A percentile compares a stretch with the other conserved stretches of the same genome.
phyloP scores from a whole-genome alignment of 2,888 invertebrate genomes.

The Hermaeophaga mercurialis region DNA sequence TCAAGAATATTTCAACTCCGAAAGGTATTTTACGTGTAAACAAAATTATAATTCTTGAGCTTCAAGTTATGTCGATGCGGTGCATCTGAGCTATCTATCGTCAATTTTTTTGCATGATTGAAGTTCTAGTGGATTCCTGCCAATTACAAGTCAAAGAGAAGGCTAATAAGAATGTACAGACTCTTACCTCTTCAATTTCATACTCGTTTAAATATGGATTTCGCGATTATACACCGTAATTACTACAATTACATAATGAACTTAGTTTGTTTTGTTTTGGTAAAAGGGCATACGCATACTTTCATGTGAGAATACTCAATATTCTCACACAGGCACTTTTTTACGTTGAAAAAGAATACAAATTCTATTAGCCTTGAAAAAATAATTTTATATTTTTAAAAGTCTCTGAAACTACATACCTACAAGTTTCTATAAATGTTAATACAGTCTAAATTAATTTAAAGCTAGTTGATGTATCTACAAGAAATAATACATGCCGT shows the following conservation, averaged over 20 bases:
- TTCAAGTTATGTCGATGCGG: conserved; percentile 16
- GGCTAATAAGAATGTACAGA: conserved; percentile 29
- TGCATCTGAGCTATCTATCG: conserved; percentile 18
- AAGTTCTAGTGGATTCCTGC: conserved; percentile 21
- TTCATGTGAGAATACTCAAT: conserved; percentile 39
- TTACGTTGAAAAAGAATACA: too few species aligned
- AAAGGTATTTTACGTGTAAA: conserved; percentile 9
- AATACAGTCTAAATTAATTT: neutral
- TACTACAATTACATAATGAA: conserved; percentile 37
- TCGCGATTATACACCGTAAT: conserved; percentile 35
- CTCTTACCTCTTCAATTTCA: conserved; percentile 30
- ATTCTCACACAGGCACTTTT: too few species aligned
- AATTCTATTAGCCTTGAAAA: too few species aligned
- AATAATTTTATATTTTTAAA: too few species aligned
- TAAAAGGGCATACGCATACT: conserved; percentile 32
- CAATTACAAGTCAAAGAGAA: conserved; percentile 24
- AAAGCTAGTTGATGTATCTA: neutral
- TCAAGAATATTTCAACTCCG: neutral
- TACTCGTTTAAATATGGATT: conserved; percentile 35
- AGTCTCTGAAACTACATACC: too few species aligned
- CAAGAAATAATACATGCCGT: neutral
- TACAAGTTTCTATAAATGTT: too few species aligned
- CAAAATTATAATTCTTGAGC: conserved; percentile 17
- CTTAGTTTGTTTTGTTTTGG: conserved; percentile 35
- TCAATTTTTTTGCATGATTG: conserved; percentile 20